A percentile compares a stretch with the other conserved stretches of the same genome.
These are phyloP conservation scores for Mastomys coucha DNA, from an alignment of 2,113 vertebrate species.

Conservation along the genomic window DNA sequence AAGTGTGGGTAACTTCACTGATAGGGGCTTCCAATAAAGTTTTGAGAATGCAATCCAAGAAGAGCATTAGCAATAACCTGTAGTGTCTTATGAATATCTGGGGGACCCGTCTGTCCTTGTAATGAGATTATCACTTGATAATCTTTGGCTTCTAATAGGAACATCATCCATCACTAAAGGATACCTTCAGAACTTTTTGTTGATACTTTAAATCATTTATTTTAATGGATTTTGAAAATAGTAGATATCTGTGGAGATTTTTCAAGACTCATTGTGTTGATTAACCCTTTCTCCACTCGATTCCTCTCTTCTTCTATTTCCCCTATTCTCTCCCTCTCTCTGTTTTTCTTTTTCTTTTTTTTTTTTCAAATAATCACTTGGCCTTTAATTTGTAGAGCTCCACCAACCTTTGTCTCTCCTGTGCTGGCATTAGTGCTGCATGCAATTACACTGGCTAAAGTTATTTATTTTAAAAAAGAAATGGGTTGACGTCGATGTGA, in stretches of 20 bases:
- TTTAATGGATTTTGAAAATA: not conserved
- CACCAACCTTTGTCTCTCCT: not conserved
- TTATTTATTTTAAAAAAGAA: not conserved
- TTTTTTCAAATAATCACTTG: constrained; percentile 74
- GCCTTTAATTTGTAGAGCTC: constrained; percentile 15
- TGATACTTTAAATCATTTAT: not conserved
- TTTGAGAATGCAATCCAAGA: not conserved
- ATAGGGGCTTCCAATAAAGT: not conserved
- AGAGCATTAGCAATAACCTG: not conserved
- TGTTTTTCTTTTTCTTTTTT: no score
- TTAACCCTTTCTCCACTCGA: not conserved
- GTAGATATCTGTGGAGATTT: not conserved
- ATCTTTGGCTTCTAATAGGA: not conserved
- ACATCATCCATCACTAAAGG: not conserved
- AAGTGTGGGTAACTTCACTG: not conserved
- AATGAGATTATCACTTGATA: not conserved
- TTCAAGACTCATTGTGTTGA: not conserved
- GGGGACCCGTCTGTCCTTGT: not conserved
- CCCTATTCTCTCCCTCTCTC: no score
- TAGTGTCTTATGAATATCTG: not conserved
- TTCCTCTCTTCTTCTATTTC: not conserved
- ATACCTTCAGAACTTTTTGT: not conserved
- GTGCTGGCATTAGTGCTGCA: not conserved
- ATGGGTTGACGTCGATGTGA: not conserved
- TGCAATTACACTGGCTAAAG: not conserved